phyloP scores from a whole-genome alignment of 2,797 vertebrate genomes.

The Bucorvus abyssinicus region DNA sequence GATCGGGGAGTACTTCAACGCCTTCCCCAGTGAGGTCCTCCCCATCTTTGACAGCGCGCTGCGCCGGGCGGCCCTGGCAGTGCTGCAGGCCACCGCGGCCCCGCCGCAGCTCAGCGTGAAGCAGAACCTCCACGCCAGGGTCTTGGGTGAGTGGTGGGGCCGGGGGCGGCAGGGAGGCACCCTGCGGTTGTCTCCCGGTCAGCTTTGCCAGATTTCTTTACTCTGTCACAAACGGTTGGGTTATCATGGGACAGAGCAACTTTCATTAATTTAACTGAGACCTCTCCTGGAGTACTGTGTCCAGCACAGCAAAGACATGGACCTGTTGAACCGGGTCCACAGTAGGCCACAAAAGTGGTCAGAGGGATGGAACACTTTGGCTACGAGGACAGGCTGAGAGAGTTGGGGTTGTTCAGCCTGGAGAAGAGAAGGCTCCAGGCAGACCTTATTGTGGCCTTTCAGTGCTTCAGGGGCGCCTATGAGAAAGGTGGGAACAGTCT shows the following conservation, averaged over 20 bases:
- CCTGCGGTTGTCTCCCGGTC: rapidly evolving
- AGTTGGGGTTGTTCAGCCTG: not conserved
- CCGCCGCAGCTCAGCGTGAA: conserved; percentile 60
- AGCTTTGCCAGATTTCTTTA: rapidly evolving
- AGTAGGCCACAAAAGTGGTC: not conserved
- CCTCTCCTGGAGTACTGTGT: not conserved
- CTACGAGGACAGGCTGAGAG: not conserved
- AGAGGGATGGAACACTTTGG: not conserved
- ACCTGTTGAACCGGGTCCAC: not conserved
- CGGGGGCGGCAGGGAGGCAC: rapidly evolving
- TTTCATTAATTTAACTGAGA: not conserved
- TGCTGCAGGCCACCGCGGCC: conserved; percentile 52
- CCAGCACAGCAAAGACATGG: too few relatives aligned
- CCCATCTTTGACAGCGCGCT: conserved; percentile 86
- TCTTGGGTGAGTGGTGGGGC: conserved; percentile 81
- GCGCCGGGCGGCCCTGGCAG: conserved; percentile 70
- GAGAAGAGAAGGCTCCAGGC: not conserved
- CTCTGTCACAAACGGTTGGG: rapidly evolving
- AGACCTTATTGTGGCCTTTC: not conserved
- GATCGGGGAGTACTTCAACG: conserved; percentile 91
- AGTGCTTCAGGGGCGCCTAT: not conserved
- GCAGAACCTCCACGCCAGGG: conserved; percentile 85
- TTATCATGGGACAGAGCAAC: rapidly evolving
- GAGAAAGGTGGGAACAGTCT: not conserved
- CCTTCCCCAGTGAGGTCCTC: conserved; percentile 85